Evolutionary conservation across 2,113 vertebrate genomes (phyloP), one percentile per base, ranked within the genome.

Genomic region (Tragelaphus buxtoni): DNA sequence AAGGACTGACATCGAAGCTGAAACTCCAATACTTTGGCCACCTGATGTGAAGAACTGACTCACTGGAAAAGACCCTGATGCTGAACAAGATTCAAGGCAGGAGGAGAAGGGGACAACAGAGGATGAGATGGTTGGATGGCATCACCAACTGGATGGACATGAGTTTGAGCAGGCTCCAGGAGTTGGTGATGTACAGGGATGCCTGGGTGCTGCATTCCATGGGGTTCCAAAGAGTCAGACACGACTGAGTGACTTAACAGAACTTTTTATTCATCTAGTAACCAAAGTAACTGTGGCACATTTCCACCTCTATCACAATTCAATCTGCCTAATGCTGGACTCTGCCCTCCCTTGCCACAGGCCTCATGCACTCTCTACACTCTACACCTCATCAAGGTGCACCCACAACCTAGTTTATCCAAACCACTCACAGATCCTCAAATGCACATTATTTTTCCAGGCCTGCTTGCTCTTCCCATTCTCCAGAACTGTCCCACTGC

Each of bases 241-340:
- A 72, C 2, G 2, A 72, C 18, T 39, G 35, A 72, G 35, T 3
- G 18, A 69, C 18, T 39, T 35, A 39, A 39, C 65, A 39, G 65
- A 69, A 39, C n/a, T 72, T 39, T 39, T 94, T 63, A 82, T 56
- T 87, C 10, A 85, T 69, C 32, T 77, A n/a, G 30, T 87, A 69
- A 76, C 9, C 90, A 79, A 22, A 53, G n/a, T 24, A 53, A 80
- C 28, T 32, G 2, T 58, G 39, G 28, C 45, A 56, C 8, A 74
- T 74, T 61, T 96, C 88, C 4, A 61, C 13, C 35, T 92, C 26
- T 49, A 51, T 16, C 28, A 58, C 74, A 82, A 95, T 42, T 74
- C 30, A 30, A 58, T 90, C 49, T 63, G 45, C 39, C 55, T 35
- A 81, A 55, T 58, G 20, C 9, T 87, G 35, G 93, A 89, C 58